Conservation (phyloP, 1,140 invertebrate genomes). For the Lordiphosa clarofinis region DNA sequence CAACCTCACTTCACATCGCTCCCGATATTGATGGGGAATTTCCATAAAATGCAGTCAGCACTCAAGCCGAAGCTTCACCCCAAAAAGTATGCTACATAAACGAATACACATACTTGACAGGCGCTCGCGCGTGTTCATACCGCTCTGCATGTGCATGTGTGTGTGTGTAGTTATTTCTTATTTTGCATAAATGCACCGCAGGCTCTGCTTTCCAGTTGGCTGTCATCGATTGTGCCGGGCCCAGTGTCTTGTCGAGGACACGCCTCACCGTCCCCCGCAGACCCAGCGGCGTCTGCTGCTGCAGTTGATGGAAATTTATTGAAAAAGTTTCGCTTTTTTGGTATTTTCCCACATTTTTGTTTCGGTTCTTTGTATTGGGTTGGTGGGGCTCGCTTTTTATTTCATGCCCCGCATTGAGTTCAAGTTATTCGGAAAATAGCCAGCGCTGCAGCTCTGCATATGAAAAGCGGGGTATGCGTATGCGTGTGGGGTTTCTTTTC, state of each 20-base stretch:
- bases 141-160: constrained; percentile 28
- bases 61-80: constrained; percentile 26
- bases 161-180: constrained; percentile 66
- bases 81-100: constrained; percentile 48
- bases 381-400: constrained; percentile 63
- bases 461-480: constrained; percentile 20
- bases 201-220: constrained; percentile 69
- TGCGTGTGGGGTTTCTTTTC: constrained; percentile 69
- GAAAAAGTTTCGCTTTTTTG: constrained; percentile 73
- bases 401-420: constrained; percentile 71
- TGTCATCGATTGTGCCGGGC: constrained; percentile 67
- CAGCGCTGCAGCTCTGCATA: constrained; percentile 30
- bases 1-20: constrained; percentile 24
- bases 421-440: constrained; percentile 78
- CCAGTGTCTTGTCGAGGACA: constrained; percentile 60
- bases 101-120: constrained; percentile 31
- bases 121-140: constrained; percentile 43
- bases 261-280: constrained; percentile 8
- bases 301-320: constrained; percentile 72
- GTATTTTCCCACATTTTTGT: constrained; percentile 45
- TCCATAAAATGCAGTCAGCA: constrained; percentile 61
- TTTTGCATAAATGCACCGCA: constrained; percentile 77
- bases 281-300: constrained; percentile 23
- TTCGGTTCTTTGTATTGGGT: constrained; percentile 56
- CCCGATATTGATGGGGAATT: constrained; percentile 51